Conservation (phyloP, 2,888 invertebrate genomes). For the Yponomeuta plumbellus region DNA sequence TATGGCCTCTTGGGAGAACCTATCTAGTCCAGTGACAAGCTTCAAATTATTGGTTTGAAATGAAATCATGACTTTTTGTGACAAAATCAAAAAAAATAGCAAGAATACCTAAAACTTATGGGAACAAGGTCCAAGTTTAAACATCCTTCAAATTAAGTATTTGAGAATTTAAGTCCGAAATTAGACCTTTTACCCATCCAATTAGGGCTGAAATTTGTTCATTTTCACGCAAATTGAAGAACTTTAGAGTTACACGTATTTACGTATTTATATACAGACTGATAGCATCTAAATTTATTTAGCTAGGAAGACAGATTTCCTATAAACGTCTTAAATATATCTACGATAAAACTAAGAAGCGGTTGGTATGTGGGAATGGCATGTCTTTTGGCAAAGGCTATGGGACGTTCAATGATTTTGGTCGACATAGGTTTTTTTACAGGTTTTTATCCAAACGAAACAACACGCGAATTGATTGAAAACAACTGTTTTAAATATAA, state of each 20-base stretch:
- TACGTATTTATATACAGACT: background rate
- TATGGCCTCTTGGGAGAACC: background rate
- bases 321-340: slow-evolving; percentile 20
- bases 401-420: slow-evolving; percentile 21
- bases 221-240: no score
- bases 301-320: slow-evolving; percentile 55
- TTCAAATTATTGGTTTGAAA: background rate
- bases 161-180: no score
- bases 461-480: background rate
- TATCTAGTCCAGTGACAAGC: background rate
- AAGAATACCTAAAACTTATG: no score
- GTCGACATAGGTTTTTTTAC: slow-evolving; percentile 17
- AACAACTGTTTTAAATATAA: slow-evolving; percentile 14
- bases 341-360: slow-evolving; percentile 3
- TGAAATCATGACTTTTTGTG: background rate
- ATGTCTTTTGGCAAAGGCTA: slow-evolving; percentile 14
- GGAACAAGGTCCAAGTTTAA: no score
- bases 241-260: no score
- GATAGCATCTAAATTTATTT: slow-evolving; percentile 20
- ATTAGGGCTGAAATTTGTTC: no score
- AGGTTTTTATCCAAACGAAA: slow-evolving; percentile 2
- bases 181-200: no score
- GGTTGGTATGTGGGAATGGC: slow-evolving; percentile 38
- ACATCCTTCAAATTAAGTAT: no score
- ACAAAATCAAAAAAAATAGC: no score